Conservation (phyloP, 1,140 invertebrate species). For the Drosophila guanche region DNA sequence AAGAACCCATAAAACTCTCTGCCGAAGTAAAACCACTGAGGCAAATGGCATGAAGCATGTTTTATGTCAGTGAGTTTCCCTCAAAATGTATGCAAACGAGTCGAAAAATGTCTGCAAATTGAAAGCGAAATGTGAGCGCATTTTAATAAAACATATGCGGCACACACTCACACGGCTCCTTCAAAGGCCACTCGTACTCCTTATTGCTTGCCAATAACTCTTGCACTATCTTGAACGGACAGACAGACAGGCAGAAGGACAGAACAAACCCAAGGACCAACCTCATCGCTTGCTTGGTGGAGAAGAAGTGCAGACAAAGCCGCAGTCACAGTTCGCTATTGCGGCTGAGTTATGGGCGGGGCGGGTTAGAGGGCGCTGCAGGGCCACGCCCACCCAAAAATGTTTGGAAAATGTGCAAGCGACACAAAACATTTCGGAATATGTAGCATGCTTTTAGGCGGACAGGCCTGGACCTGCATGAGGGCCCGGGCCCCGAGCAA, state of each 20-base stretch:
- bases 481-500: conserved; percentile 20
- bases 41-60: background rate
- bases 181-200: conserved; percentile 25
- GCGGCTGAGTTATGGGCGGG: conserved; percentile 64
- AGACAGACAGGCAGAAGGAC: background rate
- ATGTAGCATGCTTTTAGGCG: conserved; percentile 69
- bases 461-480: conserved; percentile 19
- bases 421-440: conserved; percentile 67
- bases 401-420: conserved; percentile 70
- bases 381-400: conserved; percentile 52
- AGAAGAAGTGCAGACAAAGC: conserved; percentile 75
- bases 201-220: conserved; percentile 68
- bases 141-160: conserved; percentile 81
- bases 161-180: conserved; percentile 14
- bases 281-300: conserved; percentile 21
- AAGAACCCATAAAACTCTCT: conserved; percentile 41
- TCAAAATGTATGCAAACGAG: conserved; percentile 26
- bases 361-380: conserved; percentile 8
- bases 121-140: conserved; percentile 74
- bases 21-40: conserved; percentile 29
- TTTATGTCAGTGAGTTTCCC: background rate
- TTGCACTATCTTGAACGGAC: conserved; percentile 68
- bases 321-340: conserved; percentile 64
- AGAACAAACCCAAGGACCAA: conserved; percentile 14
- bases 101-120: conserved; percentile 68